These are phyloP conservation scores for Leucoraja ocellata DNA, from an alignment of 2,797 vertebrate species.

Conservation along the genomic window DNA sequence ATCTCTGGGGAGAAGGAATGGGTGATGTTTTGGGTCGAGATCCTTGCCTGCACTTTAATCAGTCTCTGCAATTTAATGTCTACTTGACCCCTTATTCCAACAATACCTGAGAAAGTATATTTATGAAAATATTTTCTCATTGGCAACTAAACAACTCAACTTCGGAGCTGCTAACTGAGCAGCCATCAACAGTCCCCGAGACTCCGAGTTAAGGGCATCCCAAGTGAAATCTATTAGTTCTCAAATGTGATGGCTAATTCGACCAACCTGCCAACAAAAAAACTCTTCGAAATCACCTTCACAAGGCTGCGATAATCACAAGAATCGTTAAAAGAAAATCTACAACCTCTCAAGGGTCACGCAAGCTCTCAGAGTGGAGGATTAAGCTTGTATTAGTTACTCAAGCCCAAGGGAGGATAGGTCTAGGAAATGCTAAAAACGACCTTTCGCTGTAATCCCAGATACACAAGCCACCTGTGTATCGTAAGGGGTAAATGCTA, in stretches of 20 bases:
- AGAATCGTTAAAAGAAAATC: background rate
- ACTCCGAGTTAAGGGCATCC: background rate
- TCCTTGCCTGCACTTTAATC: no score
- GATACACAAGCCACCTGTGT: conserved; percentile 25
- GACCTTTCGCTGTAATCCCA: conserved; percentile 30
- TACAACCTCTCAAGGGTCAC: background rate
- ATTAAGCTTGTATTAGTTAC: conserved; percentile 7
- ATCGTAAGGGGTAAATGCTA: background rate
- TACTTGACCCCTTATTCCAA: background rate
- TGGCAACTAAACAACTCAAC: background rate
- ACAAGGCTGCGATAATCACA: background rate
- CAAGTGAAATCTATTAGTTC: background rate
- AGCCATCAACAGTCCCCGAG: no score
- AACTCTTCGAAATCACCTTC: background rate
- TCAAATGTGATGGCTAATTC: background rate
- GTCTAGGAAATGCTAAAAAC: conserved; percentile 27
- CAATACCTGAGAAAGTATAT: background rate
- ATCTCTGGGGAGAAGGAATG: no score
- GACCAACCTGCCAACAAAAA: background rate
- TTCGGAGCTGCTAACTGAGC: background rate
- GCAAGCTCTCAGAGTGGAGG: background rate
- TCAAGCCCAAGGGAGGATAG: conserved; percentile 6
- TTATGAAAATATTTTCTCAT: background rate
- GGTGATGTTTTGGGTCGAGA: no score
- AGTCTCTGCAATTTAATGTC: background rate